phyloP scores from a whole-genome alignment of 2,113 vertebrate genomes.

The Notothenia coriiceps region DNA sequence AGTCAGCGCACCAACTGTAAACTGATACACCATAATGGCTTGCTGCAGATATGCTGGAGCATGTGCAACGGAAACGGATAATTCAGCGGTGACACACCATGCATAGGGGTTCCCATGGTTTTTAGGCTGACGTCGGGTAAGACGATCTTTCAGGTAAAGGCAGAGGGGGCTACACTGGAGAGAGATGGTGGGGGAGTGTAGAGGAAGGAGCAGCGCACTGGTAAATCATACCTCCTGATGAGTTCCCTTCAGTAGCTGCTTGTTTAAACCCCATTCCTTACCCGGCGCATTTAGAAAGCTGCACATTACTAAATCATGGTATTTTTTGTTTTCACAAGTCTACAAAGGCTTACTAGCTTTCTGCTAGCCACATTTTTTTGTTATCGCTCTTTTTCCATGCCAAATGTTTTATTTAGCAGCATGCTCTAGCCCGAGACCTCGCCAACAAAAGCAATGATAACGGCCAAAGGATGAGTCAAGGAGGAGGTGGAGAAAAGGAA shows the following conservation, averaged over 20 bases:
- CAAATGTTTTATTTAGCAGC: slow-evolving; percentile 78
- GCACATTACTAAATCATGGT: slow-evolving; percentile 68
- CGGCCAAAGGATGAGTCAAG: slow-evolving; percentile 45
- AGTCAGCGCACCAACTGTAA: slow-evolving; percentile 75
- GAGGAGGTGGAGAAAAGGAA: slow-evolving; percentile 35
- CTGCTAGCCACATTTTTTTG: slow-evolving; percentile 33
- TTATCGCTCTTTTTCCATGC: slow-evolving; percentile 65
- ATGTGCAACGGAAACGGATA: slow-evolving; percentile 79
- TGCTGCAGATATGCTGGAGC: slow-evolving; percentile 75
- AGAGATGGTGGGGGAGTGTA: slow-evolving; percentile 36
- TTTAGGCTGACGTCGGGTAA: slow-evolving; percentile 75
- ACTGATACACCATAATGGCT: slow-evolving; percentile 77
- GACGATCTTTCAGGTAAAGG: slow-evolving; percentile 73
- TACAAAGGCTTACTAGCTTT: slow-evolving; percentile 50
- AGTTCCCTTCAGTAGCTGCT: slow-evolving; percentile 68
- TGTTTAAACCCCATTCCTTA: slow-evolving; percentile 68
- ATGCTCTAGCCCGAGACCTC: slow-evolving; percentile 31
- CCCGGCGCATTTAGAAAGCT: slow-evolving; percentile 63
- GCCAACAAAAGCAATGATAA: slow-evolving; percentile 69
- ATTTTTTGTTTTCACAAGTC: slow-evolving; percentile 75
- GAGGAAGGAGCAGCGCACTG: slow-evolving; percentile 47
- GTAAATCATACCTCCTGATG: slow-evolving; percentile 73
- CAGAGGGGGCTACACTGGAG: slow-evolving; percentile 27
- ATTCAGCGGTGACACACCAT: slow-evolving; percentile 77
- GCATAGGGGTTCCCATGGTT: slow-evolving; percentile 74